These are phyloP conservation scores for Ceyx melanurus DNA, from an alignment of 2,113 vertebrate species.

Conservation along the genomic window DNA sequence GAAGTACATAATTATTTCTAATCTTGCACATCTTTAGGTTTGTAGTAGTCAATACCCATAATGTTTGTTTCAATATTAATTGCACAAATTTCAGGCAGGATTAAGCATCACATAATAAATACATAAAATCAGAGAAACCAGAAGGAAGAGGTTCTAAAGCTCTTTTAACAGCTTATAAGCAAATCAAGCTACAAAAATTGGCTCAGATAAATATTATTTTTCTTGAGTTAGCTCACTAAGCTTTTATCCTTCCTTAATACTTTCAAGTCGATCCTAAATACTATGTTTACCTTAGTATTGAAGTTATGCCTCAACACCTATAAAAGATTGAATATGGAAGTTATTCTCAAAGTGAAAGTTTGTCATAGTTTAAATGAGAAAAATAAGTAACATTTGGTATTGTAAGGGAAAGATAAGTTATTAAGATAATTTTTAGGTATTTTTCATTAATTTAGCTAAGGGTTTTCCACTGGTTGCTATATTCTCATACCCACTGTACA, in stretches of 20 bases:
- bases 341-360: slow-evolving; percentile 19
- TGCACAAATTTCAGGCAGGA: slow-evolving; percentile 67
- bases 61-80: slow-evolving; percentile 64
- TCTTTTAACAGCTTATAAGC: slow-evolving; percentile 77
- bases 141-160: slow-evolving; percentile 72
- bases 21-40: slow-evolving; percentile 39
- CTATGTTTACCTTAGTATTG: slow-evolving; percentile 63
- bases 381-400: neutral
- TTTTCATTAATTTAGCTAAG: slow-evolving; percentile 3
- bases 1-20: slow-evolving; percentile 15
- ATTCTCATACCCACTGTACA: neutral
- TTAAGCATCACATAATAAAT: slow-evolving; percentile 48
- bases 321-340: neutral
- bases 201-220: slow-evolving; percentile 75
- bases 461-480: neutral
- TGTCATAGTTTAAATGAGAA: slow-evolving; percentile 19
- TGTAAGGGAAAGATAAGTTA: neutral
- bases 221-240: slow-evolving; percentile 74
- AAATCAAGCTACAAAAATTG: slow-evolving; percentile 78
- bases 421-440: neutral
- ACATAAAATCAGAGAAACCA: slow-evolving; percentile 34
- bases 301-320: slow-evolving; percentile 53
- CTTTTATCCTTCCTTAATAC: slow-evolving; percentile 70
- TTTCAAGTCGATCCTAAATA: slow-evolving; percentile 70
- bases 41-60: slow-evolving; percentile 24